A percentile compares a stretch with the other conserved stretches of the same genome.
phyloP scores from a whole-genome alignment of 2,113 vertebrate genomes.

The Ochotona curzoniae region DNA sequence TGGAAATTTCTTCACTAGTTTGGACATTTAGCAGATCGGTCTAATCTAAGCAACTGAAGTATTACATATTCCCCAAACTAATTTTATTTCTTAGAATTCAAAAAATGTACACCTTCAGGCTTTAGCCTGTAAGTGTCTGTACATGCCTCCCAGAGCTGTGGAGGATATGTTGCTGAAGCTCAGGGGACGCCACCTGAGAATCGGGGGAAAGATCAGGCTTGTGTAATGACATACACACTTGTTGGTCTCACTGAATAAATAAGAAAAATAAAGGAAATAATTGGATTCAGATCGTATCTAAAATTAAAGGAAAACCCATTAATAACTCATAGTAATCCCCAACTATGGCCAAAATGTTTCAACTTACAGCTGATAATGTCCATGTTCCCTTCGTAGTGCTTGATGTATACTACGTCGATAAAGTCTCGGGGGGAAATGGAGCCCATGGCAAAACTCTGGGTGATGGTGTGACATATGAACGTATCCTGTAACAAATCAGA shows the following conservation, averaged over 20 bases:
- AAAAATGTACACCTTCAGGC: background rate
- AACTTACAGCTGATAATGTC: constrained; percentile 85
- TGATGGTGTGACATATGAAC: constrained; percentile 81
- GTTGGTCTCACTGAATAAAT: background rate
- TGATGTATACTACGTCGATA: constrained; percentile 81
- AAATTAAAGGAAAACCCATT: constrained; percentile 22
- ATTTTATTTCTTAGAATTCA: constrained; percentile 22
- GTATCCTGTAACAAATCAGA: constrained; percentile 81
- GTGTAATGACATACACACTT: background rate
- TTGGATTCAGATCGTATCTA: background rate
- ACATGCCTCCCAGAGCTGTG: background rate
- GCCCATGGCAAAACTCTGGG: constrained; percentile 85
- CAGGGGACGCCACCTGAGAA: background rate
- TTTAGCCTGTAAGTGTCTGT: background rate
- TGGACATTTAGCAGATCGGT: background rate
- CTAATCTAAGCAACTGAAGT: constrained; percentile 1
- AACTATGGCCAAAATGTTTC: constrained; percentile 1
- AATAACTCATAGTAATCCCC: constrained; percentile 36
- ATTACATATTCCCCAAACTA: background rate
- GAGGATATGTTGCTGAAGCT: background rate
- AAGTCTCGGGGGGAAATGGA: constrained; percentile 85
- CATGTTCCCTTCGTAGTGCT: constrained; percentile 75
- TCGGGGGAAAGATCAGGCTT: background rate
- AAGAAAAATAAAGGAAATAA: constrained; percentile 13
- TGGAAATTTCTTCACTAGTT: background rate